These are phyloP conservation scores for Hydrolagus affinis DNA, from an alignment of 2,113 vertebrate species.

Conservation along the genomic window DNA sequence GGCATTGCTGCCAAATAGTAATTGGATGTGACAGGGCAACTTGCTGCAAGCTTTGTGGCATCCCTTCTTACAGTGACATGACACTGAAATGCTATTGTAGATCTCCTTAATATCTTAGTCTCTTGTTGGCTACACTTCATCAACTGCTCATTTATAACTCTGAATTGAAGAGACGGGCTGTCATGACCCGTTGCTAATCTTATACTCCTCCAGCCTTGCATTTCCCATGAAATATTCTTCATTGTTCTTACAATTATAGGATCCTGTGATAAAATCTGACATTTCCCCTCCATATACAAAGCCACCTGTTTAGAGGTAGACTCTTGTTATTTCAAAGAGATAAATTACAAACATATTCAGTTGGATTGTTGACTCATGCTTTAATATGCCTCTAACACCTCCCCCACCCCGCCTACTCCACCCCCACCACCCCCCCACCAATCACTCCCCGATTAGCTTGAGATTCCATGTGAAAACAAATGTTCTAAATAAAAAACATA, in stretches of 20 bases:
- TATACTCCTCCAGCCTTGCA: conserved; percentile 40
- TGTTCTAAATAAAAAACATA: too few relatives aligned
- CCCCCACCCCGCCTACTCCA: too few relatives aligned
- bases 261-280: background rate
- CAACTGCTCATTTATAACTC: conserved; percentile 39
- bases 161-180: conserved; percentile 47
- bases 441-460: too few relatives aligned
- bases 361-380: too few relatives aligned
- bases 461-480: too few relatives aligned
- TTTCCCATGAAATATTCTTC: conserved; percentile 33
- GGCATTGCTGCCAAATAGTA: background rate
- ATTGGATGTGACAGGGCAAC: background rate
- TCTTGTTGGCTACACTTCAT: conserved; percentile 42
- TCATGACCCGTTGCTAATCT: conserved; percentile 46
- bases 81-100: background rate
- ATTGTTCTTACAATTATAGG: background rate
- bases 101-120: conserved; percentile 37
- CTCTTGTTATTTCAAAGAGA: too few relatives aligned
- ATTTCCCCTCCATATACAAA: background rate
- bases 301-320: background rate
- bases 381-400: too few relatives aligned
- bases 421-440: too few relatives aligned
- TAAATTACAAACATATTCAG: too few relatives aligned
- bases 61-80: background rate
- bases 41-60: background rate